These are phyloP conservation scores for Oncorhynchus nerka DNA, from an alignment of 2,113 vertebrate genomes.

Conservation along the genomic window DNA sequence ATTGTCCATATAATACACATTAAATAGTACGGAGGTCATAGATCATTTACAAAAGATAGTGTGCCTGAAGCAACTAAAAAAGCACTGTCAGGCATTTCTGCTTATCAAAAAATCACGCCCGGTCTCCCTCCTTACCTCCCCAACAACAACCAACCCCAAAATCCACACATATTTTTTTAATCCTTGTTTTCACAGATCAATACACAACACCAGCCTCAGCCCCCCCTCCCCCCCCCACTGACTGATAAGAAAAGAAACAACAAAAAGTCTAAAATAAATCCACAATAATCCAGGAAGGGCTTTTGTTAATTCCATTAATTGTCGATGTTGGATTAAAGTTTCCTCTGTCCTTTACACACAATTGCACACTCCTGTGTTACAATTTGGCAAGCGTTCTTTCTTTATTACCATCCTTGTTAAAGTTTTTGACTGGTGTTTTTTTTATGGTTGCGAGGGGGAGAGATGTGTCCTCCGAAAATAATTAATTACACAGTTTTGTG, in stretches of 20 bases:
- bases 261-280: slow-evolving; percentile 44
- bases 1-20: slow-evolving; percentile 71
- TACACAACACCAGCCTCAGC: slow-evolving; percentile 28
- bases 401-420: slow-evolving; percentile 18
- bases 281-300: slow-evolving; percentile 44
- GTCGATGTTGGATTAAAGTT: slow-evolving; percentile 37
- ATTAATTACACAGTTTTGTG: slow-evolving; percentile 57
- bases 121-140: slow-evolving; percentile 19
- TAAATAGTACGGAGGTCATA: slow-evolving; percentile 72
- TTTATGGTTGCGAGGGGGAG: slow-evolving; percentile 37
- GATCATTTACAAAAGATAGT: slow-evolving; percentile 75
- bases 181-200: slow-evolving; percentile 44
- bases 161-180: slow-evolving; percentile 30
- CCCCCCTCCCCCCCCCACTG: slow-evolving; percentile 17
- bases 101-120: slow-evolving; percentile 52
- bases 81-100: slow-evolving; percentile 63
- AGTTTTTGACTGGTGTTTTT: slow-evolving; percentile 26
- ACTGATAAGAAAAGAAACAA: slow-evolving; percentile 36
- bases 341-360: slow-evolving; percentile 46
- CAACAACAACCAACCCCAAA: slow-evolving; percentile 25
- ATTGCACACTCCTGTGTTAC: slow-evolving; percentile 44
- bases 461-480: slow-evolving; percentile 44
- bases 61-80: slow-evolving; percentile 70
- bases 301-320: slow-evolving; percentile 45
- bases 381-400: slow-evolving; percentile 42